phyloP scores from a whole-genome alignment of 1,140 invertebrate species.

The Ceratina japonica region DNA sequence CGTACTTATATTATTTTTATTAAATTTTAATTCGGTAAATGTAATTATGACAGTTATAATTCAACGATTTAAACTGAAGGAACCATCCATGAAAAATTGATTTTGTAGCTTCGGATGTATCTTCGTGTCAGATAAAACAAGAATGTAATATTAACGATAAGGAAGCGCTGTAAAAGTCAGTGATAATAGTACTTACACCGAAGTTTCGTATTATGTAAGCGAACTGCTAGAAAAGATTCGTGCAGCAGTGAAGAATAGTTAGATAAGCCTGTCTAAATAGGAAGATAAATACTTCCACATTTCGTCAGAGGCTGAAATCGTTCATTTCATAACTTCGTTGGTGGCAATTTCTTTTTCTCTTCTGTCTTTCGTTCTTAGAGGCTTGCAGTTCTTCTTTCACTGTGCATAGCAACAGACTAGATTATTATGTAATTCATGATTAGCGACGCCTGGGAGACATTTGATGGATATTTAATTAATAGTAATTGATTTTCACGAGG shows the following conservation, averaged over 20 bases:
- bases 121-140: conserved; percentile 23
- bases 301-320: conserved; percentile 5
- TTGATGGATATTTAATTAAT: too few relatives aligned
- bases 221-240: conserved; percentile 19
- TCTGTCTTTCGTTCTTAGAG: background rate
- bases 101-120: background rate
- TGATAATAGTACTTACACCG: conserved; percentile 23
- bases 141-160: conserved; percentile 33
- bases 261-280: conserved; percentile 24
- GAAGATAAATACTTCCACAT: conserved; percentile 24
- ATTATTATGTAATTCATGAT: too few relatives aligned
- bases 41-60: background rate
- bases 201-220: conserved; percentile 17
- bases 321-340: background rate
- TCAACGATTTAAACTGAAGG: background rate
- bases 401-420: background rate
- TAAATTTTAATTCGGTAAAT: too few relatives aligned
- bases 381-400: background rate
- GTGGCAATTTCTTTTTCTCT: background rate
- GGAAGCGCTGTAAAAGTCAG: conserved; percentile 13
- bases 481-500: too few relatives aligned
- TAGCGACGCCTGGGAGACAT: too few relatives aligned
- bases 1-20: too few relatives aligned
- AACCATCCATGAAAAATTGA: background rate
- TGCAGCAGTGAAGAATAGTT: conserved; percentile 5